phyloP scores from a whole-genome alignment of 2,797 vertebrate species.

The Argyrosomus regius region DNA sequence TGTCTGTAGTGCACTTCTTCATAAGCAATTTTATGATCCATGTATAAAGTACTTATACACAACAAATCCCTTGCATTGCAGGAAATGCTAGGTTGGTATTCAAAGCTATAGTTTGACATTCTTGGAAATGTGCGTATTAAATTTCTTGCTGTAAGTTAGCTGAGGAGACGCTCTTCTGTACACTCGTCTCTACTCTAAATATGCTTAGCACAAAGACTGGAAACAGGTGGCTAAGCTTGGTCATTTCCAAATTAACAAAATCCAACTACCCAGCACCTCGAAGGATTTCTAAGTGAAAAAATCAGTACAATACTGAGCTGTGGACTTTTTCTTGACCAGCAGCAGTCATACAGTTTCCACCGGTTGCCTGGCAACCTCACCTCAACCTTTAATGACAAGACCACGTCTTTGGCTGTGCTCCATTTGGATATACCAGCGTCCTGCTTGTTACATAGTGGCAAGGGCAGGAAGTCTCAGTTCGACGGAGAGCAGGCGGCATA shows the following conservation, averaged over 20 bases:
- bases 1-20: background rate
- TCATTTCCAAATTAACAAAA: background rate
- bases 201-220: background rate
- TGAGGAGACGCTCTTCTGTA: background rate
- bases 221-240: background rate
- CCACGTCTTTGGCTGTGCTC: background rate
- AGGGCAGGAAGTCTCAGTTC: background rate
- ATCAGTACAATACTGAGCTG: background rate
- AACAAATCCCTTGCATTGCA: background rate
- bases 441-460: background rate
- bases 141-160: background rate
- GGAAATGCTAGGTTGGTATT: background rate
- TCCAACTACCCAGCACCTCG: no score
- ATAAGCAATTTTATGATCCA: background rate
- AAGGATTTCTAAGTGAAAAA: background rate
- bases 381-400: background rate
- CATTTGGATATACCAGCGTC: background rate
- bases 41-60: background rate
- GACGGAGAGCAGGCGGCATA: background rate
- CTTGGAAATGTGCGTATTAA: background rate
- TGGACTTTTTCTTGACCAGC: background rate
- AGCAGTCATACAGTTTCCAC: slow-evolving; percentile 7
- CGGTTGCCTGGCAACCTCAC: background rate
- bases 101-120: background rate
- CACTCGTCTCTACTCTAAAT: background rate